A percentile compares a stretch with the other conserved stretches of the same genome.
Conservation (phyloP, 2,113 vertebrate species). For the Cynopterus brachyotis region DNA sequence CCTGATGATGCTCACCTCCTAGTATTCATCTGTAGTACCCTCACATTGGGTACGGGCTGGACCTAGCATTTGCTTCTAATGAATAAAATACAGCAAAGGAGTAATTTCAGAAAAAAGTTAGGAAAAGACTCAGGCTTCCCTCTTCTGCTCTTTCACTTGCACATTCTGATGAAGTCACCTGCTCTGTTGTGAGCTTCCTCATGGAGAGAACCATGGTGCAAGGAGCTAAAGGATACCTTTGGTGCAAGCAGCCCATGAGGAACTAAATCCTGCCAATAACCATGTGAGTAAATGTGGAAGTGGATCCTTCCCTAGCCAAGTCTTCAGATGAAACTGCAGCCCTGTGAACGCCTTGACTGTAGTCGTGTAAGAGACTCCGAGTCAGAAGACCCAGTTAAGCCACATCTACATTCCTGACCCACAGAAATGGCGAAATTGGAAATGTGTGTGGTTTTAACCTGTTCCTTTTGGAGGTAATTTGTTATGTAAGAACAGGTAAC, state of each 20-base stretch:
- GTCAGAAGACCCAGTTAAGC: neutral
- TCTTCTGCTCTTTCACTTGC: neutral
- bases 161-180: neutral
- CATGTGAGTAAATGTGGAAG: neutral
- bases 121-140: neutral
- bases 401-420: neutral
- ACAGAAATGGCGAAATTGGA: neutral
- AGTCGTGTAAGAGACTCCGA: neutral
- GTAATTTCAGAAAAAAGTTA: neutral
- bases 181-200: neutral
- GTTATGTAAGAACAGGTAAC: neutral
- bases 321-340: neutral
- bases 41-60: neutral
- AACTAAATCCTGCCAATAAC: neutral
- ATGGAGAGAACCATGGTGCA: rapidly evolving
- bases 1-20: neutral
- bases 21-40: neutral
- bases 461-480: neutral
- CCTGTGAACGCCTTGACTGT: neutral
- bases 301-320: neutral
- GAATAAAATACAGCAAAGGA: neutral
- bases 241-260: neutral
- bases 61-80: neutral
- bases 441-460: neutral
- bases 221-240: neutral